Base-by-base conservation (phyloP, 1,140 invertebrate species). In the Bombus superbus region DNA sequence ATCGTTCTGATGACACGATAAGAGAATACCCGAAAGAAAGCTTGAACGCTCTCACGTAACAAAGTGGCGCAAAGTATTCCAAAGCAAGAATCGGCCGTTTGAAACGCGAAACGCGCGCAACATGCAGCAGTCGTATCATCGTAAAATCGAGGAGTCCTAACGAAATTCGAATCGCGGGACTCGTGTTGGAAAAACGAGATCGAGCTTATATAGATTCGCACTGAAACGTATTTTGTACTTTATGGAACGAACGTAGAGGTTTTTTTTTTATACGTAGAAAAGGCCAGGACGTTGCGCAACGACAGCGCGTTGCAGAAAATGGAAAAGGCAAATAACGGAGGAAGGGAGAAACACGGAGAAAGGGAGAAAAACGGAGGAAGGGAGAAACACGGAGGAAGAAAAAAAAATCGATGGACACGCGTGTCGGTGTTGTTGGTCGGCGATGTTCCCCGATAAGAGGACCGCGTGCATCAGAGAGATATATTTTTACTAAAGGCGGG, bases 401-500 rank as follows among this genome's bases (percentile, higher is more conserved):
- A 68, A 44, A 44, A 78, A 76, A 85, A 85, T 86, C 83, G 64
- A 86, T 80, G 81, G 73, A 71, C 69, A 80, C 69, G 32, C 74
- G 85, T 35, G 78, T 22, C 47, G 53, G 13, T n/a, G 82, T 79
- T 85, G 68, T 78, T 85, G 53, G 53, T 66, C 40, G 80, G 73
- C 57, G 72, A 3, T 18, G 53, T 64, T 44, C 74, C 40, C 74
- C 47, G 75, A 53, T 72, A 85, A 72, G 32, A 44, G 68, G 47
- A 66, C 59, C 42, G 79, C 57, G 80, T 81, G 68, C 59, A 72
- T 69, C 40, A 28, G 38, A 25, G 66, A 69, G 9, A 64, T 81
- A 59, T 87, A 87, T 87, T 85, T 87, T 85, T 85, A 87, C 81
- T 69, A 64, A 57, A 62, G 84, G 57, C 59, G 64, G 28, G 57